phyloP scores from a whole-genome alignment of 2,888 invertebrate species.

The Alviniconcha strummeri region DNA sequence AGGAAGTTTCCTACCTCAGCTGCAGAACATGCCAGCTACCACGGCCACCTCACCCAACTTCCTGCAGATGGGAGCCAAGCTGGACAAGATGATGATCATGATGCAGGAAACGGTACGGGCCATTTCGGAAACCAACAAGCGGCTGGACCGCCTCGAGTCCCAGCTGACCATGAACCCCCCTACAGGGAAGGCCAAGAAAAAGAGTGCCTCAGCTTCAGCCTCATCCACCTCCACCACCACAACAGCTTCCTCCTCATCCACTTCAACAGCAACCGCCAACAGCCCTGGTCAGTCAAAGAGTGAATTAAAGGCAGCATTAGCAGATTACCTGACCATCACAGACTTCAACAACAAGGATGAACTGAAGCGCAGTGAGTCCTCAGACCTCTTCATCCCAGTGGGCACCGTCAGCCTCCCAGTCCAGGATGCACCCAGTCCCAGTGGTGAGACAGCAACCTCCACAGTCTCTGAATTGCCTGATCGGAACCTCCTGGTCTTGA shows the following conservation, averaged over 20 bases:
- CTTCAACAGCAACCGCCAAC: slow-evolving; percentile 28
- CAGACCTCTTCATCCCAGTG: slow-evolving; percentile 44
- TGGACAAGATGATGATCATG: slow-evolving; percentile 40
- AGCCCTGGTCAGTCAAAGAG: slow-evolving; percentile 26
- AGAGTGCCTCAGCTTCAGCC: slow-evolving; percentile 12
- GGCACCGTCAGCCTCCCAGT: slow-evolving; percentile 42
- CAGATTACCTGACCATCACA: slow-evolving; percentile 43
- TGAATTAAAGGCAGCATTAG: slow-evolving; percentile 41
- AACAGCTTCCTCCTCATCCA: slow-evolving; percentile 20
- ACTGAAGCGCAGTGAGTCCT: slow-evolving; percentile 41
- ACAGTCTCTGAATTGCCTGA: slow-evolving; percentile 41
- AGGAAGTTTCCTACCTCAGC: slow-evolving; percentile 39
- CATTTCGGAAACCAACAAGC: slow-evolving; percentile 37
- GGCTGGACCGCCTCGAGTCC: slow-evolving; percentile 39
- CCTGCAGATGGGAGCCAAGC: slow-evolving; percentile 38
- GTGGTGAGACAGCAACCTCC: slow-evolving; percentile 40
- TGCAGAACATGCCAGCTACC: slow-evolving; percentile 26
- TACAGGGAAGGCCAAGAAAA: slow-evolving; percentile 27
- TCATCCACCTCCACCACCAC: slow-evolving; percentile 29
- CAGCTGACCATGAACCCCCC: slow-evolving; percentile 33
- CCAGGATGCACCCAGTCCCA: slow-evolving; percentile 38
- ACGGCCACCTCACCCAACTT: slow-evolving; percentile 35
- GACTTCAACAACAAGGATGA: slow-evolving; percentile 43
- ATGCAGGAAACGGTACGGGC: slow-evolving; percentile 37
- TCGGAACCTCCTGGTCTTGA: slow-evolving; percentile 37